phyloP scores from a whole-genome alignment of 2,888 invertebrate genomes.

The Scrobipalpa costella region DNA sequence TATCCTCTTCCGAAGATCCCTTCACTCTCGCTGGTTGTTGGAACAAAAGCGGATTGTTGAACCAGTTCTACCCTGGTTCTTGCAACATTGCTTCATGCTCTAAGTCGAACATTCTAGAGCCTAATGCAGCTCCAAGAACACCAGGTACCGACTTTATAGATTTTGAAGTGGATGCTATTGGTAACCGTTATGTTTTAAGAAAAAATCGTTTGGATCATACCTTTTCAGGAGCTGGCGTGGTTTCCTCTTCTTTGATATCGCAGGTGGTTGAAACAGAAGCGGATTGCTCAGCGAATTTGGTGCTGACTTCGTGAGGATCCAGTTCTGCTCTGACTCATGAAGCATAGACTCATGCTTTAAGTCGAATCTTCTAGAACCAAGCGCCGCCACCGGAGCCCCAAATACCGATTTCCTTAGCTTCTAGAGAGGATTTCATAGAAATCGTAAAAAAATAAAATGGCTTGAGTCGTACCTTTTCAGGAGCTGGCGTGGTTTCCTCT shows the following conservation, averaged over 20 bases:
- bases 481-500: constrained; percentile 56
- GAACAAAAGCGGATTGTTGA: constrained; percentile 82
- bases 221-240: constrained; percentile 62
- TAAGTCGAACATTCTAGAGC: constrained; percentile 72
- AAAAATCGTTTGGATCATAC: constrained; percentile 39
- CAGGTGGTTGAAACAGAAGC: constrained; percentile 58
- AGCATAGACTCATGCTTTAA: constrained; percentile 75
- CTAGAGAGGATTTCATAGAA: constrained; percentile 76
- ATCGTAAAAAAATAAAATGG: not conserved
- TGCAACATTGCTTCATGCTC: constrained; percentile 78
- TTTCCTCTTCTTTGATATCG: constrained; percentile 64
- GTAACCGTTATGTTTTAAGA: not conserved
- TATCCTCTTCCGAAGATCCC: constrained; percentile 55
- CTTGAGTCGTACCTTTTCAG: constrained; percentile 59
- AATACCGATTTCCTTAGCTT: constrained; percentile 87
- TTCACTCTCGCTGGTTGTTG: constrained; percentile 58
- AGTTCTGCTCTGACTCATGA: constrained; percentile 82
- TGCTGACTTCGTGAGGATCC: constrained; percentile 90
- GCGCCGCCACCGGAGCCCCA: constrained; percentile 78
- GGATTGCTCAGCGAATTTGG: constrained; percentile 88
- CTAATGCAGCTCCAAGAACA: constrained; percentile 75
- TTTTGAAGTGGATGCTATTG: constrained; percentile 84
- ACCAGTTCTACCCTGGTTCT: constrained; percentile 85
- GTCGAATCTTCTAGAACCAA: constrained; percentile 76
- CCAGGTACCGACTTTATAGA: constrained; percentile 86